These are phyloP conservation scores for Spisula solida DNA, from an alignment of 2,888 invertebrate genomes.

Conservation along the genomic window DNA sequence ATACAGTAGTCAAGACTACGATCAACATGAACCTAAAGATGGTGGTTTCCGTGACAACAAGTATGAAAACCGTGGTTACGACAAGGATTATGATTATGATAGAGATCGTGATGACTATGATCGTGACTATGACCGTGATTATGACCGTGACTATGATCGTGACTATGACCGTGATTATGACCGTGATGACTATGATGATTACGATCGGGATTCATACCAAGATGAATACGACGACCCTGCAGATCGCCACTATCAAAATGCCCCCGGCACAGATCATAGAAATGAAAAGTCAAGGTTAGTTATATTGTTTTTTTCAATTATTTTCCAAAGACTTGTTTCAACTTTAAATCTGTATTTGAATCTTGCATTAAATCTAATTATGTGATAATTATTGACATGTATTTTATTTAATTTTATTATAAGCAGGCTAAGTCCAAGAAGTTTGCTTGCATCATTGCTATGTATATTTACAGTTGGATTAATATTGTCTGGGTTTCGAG, in stretches of 20 bases:
- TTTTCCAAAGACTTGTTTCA: no score
- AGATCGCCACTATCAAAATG: background rate
- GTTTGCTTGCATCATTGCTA: no score
- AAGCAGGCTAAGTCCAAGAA: no score
- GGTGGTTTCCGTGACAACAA: slow-evolving; percentile 5
- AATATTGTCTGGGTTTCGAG: no score
- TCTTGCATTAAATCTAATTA: no score
- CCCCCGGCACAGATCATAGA: background rate
- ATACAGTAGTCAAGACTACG: background rate
- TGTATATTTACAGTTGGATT: no score
- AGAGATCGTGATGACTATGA: background rate
- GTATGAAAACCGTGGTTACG: background rate
- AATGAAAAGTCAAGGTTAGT: slow-evolving; percentile 15
- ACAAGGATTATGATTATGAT: background rate
- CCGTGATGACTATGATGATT: background rate
- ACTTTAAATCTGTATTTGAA: no score
- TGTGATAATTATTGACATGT: no score
- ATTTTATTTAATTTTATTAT: no score
- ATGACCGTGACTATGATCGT: background rate
- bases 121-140: slow-evolving; percentile 1
- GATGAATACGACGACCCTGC: background rate
- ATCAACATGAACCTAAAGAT: slow-evolving; percentile 4
- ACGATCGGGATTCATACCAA: background rate
- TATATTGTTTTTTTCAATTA: no score
- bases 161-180: background rate